Evolutionary conservation across 2,797 vertebrate genomes (phyloP), one percentile per base, ranked within the genome.

Genomic region (Phrynocephalus forsythii): DNA sequence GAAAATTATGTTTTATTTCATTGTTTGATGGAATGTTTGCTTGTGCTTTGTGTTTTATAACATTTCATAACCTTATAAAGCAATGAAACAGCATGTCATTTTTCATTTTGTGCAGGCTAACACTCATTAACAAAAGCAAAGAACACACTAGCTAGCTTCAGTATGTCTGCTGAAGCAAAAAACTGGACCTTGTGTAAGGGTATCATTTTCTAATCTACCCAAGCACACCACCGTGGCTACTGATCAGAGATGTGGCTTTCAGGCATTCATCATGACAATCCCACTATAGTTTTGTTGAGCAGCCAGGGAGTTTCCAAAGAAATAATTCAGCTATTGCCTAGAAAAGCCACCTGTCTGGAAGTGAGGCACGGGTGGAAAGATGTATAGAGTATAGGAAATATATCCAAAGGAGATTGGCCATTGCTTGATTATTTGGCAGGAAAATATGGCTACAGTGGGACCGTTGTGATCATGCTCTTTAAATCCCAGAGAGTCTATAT

Each of bases 321-420:
- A 63, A 84, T 84, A 44, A 72, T 63, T 71, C 26, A 50, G 68
- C 33, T 26, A 79, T 38, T 72, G 71, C 73, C 60, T 83, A 72
- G 33, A 63, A 82, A 83, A 83, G 44, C 26, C 22, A n/a, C 73
- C 75, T 72, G 76, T 78, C 33, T 83, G 76, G 86, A 83, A 83
- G 15, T 78, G 72, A 63, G 13, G 63, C 30, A n/a, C 13, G 50
- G 52, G 56, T 66, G 28, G 38, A 56, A 28, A 86, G 33, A 56
- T 79, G 38, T 30, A 28, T 0, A 67, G 38, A 24, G 66, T 77
- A 85, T 52, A 18, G 76, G 68, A 88, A 83, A 84, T 83, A 48
- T 50, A 79, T 63, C 68, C 30, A n/a, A 48, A 79, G 28, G 52
- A 88, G 84, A 79, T 88, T 76, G 50, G 16, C 67, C 79, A 24